Conservation (phyloP, 2,888 invertebrate species). For the Temnothorax rugatulus region DNA sequence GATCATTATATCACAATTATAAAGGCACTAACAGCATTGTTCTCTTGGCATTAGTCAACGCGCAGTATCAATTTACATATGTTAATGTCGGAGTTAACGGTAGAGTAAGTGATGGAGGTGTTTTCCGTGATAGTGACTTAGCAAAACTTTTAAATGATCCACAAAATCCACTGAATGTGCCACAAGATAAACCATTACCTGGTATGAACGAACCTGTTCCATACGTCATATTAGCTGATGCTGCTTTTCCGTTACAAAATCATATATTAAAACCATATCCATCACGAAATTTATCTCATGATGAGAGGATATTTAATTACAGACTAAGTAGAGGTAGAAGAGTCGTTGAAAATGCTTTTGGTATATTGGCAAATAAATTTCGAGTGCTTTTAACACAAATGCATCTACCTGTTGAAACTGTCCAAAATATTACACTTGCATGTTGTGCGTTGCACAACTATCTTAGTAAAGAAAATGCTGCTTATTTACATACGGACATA, state of each 20-base stretch:
- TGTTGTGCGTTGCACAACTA: constrained; percentile 6
- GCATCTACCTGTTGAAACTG: background rate
- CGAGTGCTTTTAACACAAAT: background rate
- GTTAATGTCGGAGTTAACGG: background rate
- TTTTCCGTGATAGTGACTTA: background rate
- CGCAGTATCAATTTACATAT: background rate
- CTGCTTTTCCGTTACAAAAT: background rate
- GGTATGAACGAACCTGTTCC: background rate
- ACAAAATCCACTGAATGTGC: background rate
- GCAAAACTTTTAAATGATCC: background rate
- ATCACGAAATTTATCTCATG: background rate
- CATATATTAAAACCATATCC: background rate
- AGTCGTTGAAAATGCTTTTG: constrained; percentile 39
- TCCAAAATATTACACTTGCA: background rate
- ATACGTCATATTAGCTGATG: background rate
- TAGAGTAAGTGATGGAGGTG: background rate
- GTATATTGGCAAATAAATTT: constrained; percentile 12
- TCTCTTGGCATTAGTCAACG: background rate
- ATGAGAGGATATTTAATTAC: background rate
- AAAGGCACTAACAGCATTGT: background rate
- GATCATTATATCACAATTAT: background rate
- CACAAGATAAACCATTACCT: background rate
- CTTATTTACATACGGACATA: background rate
- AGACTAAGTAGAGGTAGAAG: background rate
- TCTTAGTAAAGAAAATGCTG: background rate